Conservation (phyloP, 2,797 vertebrate genomes). For the Antennarius maculatus region DNA sequence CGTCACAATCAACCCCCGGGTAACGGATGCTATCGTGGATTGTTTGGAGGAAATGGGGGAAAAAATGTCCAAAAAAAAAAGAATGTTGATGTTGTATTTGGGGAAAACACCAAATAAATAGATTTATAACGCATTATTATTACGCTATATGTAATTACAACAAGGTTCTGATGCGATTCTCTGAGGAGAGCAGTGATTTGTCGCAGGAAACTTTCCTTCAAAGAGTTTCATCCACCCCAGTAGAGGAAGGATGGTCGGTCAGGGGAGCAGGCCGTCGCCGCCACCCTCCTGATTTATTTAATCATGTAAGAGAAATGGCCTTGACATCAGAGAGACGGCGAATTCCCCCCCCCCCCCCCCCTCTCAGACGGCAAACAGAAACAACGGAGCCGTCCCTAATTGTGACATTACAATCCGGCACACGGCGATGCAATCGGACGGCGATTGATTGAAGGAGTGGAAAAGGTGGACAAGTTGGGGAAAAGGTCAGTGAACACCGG, state of each 20-base stretch:
- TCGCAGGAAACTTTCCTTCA: slow-evolving; percentile 68
- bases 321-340: slow-evolving; percentile 66
- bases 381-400: slow-evolving; percentile 81
- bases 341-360: slow-evolving; percentile 48
- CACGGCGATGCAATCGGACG: slow-evolving; percentile 77
- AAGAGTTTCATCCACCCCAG: slow-evolving; percentile 43
- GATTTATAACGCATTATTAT: slow-evolving; percentile 44
- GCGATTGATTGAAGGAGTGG: slow-evolving; percentile 83
- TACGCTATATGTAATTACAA: slow-evolving; percentile 63
- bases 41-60: slow-evolving; percentile 29
- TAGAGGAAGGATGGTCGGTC: slow-evolving; percentile 21
- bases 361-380: slow-evolving; percentile 74
- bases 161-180: slow-evolving; percentile 42
- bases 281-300: slow-evolving; percentile 73
- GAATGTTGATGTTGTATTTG: slow-evolving; percentile 49
- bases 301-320: slow-evolving; percentile 81
- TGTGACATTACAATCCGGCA: slow-evolving; percentile 81
- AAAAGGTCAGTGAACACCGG: slow-evolving; percentile 85
- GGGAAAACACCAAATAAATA: slow-evolving; percentile 42
- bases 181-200: slow-evolving; percentile 57
- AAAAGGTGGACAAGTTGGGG: slow-evolving; percentile 84
- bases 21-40: slow-evolving; percentile 59
- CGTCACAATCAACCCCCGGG: slow-evolving; percentile 41
- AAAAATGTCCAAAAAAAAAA: slow-evolving; percentile 42
- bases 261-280: slow-evolving; percentile 28